Evolutionary conservation across 92 coral and sea anemone species (phyloP).

Genomic region (Epizoanthus ramosus): DNA sequence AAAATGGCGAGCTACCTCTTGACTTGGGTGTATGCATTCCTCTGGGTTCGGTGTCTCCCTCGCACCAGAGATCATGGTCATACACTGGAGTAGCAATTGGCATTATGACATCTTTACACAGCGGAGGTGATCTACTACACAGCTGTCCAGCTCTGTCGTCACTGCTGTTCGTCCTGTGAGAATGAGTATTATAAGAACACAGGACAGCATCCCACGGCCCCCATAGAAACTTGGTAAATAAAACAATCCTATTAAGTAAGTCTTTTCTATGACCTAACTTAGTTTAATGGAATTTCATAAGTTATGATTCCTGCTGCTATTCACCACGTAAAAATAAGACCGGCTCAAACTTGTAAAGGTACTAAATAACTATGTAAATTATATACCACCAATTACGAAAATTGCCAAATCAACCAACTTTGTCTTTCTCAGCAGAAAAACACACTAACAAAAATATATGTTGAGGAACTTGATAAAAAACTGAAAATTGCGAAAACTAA

Average conservation of each 20-base stretch:
- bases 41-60: not conserved
- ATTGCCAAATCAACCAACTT: too few species aligned
- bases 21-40: constrained; percentile 11
- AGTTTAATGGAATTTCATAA: not conserved
- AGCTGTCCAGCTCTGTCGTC: not conserved
- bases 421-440: too few species aligned
- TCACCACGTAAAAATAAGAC: too few species aligned
- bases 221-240: not conserved
- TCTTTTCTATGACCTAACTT: not conserved
- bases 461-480: too few species aligned
- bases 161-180: constrained; percentile 18
- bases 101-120: not conserved
- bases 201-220: not conserved
- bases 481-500: too few species aligned
- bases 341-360: too few species aligned
- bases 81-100: constrained; percentile 1
- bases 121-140: not conserved
- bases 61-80: constrained; percentile 14
- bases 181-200: constrained; percentile 4
- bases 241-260: too few species aligned
- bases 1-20: constrained; percentile 13
- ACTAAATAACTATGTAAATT: too few species aligned
- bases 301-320: too few species aligned
- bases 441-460: too few species aligned
- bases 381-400: too few species aligned